Conservation (phyloP, 2,113 vertebrate genomes). For the Pavo muticus region DNA sequence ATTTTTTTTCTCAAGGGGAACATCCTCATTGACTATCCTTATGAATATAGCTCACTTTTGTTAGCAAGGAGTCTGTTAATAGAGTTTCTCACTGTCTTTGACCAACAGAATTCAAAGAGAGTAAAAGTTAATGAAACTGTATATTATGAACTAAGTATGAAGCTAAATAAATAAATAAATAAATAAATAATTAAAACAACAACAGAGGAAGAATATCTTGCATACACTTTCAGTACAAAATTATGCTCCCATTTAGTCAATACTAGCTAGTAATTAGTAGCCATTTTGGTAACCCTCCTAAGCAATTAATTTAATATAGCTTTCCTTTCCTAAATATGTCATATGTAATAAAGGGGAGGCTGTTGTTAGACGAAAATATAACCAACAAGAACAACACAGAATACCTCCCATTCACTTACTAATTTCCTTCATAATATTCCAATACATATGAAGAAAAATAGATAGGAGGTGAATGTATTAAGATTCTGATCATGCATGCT, state of each 20-base stretch:
- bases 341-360: not conserved
- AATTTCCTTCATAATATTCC: conserved; percentile 21
- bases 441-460: conserved; percentile 1
- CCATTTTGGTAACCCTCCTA: not conserved
- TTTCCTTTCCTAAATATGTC: not conserved
- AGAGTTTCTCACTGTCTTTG: too few species aligned
- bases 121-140: too few species aligned
- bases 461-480: not conserved
- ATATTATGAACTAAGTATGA: too few species aligned
- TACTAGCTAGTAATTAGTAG: not conserved
- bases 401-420: not conserved
- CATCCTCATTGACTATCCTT: not conserved
- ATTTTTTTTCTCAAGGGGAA: not conserved
- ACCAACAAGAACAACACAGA: not conserved
- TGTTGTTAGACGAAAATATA: not conserved
- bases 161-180: too few species aligned
- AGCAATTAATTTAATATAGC: not conserved
- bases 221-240: not conserved
- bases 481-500: not conserved
- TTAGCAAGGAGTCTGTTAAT: too few species aligned
- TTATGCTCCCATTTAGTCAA: not conserved
- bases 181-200: not conserved
- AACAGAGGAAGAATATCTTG: not conserved
- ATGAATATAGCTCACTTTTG: too few species aligned
- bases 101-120: too few species aligned